Evolutionary conservation across 2,113 vertebrate genomes (phyloP), one percentile per base, ranked within the genome.

Genomic region (Thalassarche chlororhynchos): DNA sequence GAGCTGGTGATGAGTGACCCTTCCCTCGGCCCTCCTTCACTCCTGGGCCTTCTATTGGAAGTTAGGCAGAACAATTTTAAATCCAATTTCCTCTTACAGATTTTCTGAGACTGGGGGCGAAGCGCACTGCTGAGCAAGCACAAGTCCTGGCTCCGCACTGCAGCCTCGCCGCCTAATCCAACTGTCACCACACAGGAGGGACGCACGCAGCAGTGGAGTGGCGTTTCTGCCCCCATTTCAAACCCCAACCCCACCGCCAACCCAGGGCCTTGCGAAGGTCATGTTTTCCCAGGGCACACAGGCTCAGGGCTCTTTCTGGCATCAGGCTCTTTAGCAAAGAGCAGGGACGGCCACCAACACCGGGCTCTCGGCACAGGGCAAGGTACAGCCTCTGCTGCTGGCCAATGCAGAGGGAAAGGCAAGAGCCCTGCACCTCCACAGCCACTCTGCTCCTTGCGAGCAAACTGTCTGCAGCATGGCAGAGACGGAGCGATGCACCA

Each of bases 1-100:
- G 66, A 96, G 71, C 71, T 84, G 83, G 88, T 90, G 93, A 90
- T 86, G 95, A 96, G 62, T 90, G 95, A 95, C 65, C 58, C 31
- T 76, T 75, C 54, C 44, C 68, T 69, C 58, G 4, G 40, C 28
- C 71, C 54, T 54, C 62, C 75, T 62, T 47, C n/a, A 5, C 55
- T 86, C 58, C 44, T 20, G 49, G 17, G 46, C 72, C 54, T 80
- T 74, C 72, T 66, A 75, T 58, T 8, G 4, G 25, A 54, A 87
- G 47, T 8, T 70, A 75, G 70, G 74, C 80, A 82, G 69, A 78
- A 17, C n/a, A 21, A 34, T 79, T 94, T 57, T 1, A 86, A 91
- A 93, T 58, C 86, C 17, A 92, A 77, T 96, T 96, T 94, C 91
- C 76, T 92, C 87, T 65, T 8, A 4, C 34, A 44, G 77, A 17